Base-by-base conservation (phyloP, 2,113 vertebrate species). In the Trichomycterus rosablanca region DNA sequence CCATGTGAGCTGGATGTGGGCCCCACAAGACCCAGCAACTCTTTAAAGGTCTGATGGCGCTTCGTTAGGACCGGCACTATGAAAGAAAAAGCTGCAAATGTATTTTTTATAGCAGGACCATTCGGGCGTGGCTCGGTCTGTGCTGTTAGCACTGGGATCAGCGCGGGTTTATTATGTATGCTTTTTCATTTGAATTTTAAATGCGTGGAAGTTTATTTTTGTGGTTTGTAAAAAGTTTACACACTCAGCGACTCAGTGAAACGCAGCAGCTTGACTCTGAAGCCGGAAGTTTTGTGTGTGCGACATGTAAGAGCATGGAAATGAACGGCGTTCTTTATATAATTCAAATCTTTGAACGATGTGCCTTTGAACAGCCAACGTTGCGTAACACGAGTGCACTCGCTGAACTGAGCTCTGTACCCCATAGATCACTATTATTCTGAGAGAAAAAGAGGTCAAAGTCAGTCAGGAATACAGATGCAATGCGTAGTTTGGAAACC, bases 81-180 rank as follows among this genome's bases (percentile, higher is more conserved):
- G 56, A 61, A 62, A 57, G 63, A 51, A 55, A 57, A 10, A n/a
- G 45, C 54, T 23, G 24, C 30, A 42, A 40, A 70, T 71, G 55
- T 50, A 71, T 61, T 71, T 71, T 71, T 71, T 28, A 71, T 66
- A 35, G 42, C 1, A 12, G 50, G 43, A 20, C 53, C 20, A 63
- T 49, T 20, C 54, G 30, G n/a, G 46, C 37, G 32, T 63, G 37
- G 43, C 23, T 63, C 39, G 30, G 19, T 30, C 26, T 30, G 24
- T 43, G 39, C 58, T 57, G 19, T 68, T 50, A 30, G 26, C 26
- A n/a, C 32, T 19, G 39, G 5, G 28, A 58, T 44, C 40, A 23
- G 26, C 23, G 40, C 15, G 30, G 16, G 19, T 28, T 59, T 52
- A 65, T 64, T 39, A 64, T 8, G 20, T 48, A 53, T 45, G 46